A percentile compares a stretch with the other conserved stretches of the same genome.
Conservation (phyloP, 2,797 vertebrate genomes). For the Lepilemur septentrionalis region DNA sequence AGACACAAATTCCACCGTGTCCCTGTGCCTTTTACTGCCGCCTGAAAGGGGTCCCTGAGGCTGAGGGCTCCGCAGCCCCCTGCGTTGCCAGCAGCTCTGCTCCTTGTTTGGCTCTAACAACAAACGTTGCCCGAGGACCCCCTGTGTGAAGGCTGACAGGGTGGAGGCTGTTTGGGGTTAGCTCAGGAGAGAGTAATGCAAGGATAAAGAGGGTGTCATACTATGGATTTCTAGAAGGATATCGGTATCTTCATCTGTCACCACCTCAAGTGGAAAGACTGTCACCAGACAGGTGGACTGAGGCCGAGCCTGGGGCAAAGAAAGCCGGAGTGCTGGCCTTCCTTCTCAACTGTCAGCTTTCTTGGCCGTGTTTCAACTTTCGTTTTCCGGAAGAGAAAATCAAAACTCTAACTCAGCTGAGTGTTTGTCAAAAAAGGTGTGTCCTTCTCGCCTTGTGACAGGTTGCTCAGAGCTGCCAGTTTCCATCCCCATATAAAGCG, state of each 20-base stretch:
- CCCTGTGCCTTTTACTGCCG: too few relatives aligned
- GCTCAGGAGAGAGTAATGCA: background rate
- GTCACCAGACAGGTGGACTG: accelerated
- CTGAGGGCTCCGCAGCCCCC: accelerated
- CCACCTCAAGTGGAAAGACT: accelerated
- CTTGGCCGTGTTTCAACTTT: slow-evolving; percentile 63
- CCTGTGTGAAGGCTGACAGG: accelerated
- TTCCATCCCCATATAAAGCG: background rate
- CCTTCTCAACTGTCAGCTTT: accelerated
- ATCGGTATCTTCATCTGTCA: too few relatives aligned
- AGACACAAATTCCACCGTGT: accelerated
- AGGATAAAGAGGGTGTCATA: accelerated
- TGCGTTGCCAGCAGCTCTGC: accelerated
- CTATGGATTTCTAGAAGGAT: accelerated
- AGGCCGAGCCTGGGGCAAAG: accelerated
- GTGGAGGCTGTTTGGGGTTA: background rate
- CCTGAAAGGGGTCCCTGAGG: accelerated
- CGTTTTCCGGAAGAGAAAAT: slow-evolving; percentile 31
- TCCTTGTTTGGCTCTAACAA: background rate
- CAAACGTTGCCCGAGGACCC: accelerated
- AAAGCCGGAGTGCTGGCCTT: accelerated
- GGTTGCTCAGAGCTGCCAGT: background rate
- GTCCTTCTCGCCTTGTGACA: background rate
- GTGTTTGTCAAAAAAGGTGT: background rate
- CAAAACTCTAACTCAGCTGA: slow-evolving; percentile 56